These are phyloP conservation scores for Drosophila pruinosa DNA, from an alignment of 1,140 invertebrate species.

Conservation along the genomic window DNA sequence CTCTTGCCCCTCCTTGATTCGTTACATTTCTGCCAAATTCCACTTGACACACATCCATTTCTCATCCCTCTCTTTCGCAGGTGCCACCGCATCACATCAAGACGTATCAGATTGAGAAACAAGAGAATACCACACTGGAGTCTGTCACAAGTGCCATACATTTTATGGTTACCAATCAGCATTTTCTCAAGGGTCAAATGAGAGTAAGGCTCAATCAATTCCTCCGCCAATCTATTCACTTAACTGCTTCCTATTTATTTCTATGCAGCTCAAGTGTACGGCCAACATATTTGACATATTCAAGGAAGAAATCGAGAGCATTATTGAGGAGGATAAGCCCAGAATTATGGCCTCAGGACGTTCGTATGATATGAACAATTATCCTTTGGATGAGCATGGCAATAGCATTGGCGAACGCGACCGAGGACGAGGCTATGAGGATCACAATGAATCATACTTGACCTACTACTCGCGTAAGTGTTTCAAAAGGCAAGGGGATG, in stretches of 20 bases:
- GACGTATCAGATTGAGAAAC: conserved; percentile 73
- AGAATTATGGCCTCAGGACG: conserved; percentile 79
- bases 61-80: conserved; percentile 34
- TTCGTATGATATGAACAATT: conserved; percentile 80
- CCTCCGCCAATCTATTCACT: neutral
- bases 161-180: conserved; percentile 84
- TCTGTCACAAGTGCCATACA: conserved; percentile 83
- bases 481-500: neutral
- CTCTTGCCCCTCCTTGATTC: too few relatives aligned
- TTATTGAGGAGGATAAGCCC: conserved; percentile 81
- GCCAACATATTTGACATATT: conserved; percentile 80
- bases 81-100: conserved; percentile 80
- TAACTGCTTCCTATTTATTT: conserved; percentile 20
- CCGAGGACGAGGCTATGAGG: conserved; percentile 61
- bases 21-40: conserved; percentile 9
- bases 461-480: conserved; percentile 73
- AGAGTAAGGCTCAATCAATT: conserved; percentile 70
- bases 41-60: conserved; percentile 59
- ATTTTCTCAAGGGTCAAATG: conserved; percentile 84
- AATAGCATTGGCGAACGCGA: conserved; percentile 56
- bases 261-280: conserved; percentile 76
- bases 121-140: conserved; percentile 74
- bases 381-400: conserved; percentile 69
- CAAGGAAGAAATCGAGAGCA: conserved; percentile 78
- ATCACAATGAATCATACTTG: conserved; percentile 81